phyloP scores from a whole-genome alignment of 1,140 invertebrate genomes.

The Drosophila tristis region DNA sequence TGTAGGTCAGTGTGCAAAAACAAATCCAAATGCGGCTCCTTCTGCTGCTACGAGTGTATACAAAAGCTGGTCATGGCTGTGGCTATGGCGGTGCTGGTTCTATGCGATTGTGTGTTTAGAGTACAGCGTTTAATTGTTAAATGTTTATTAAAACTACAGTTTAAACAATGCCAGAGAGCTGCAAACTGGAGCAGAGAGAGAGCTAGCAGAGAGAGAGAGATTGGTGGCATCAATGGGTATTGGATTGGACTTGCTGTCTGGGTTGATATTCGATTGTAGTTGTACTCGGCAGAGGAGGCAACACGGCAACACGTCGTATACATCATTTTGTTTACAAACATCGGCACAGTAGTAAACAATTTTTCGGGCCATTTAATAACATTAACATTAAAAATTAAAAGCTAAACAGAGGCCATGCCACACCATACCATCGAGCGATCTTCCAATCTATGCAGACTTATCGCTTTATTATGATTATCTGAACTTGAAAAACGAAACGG shows the following conservation, averaged over 20 bases:
- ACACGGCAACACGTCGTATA: constrained; percentile 68
- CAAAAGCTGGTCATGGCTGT: constrained; percentile 41
- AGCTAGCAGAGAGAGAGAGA: not conserved
- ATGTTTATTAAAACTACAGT: constrained; percentile 81
- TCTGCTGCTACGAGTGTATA: constrained; percentile 49
- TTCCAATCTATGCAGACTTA: constrained; percentile 54
- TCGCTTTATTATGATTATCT: constrained; percentile 80
- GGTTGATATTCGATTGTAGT: constrained; percentile 55
- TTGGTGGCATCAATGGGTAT: constrained; percentile 59
- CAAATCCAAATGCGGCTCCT: constrained; percentile 65
- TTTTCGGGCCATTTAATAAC: constrained; percentile 82
- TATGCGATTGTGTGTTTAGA: constrained; percentile 71
- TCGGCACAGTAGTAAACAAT: constrained; percentile 82
- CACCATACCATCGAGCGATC: constrained; percentile 6
- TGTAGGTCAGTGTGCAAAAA: constrained; percentile 83
- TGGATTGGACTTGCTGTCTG: constrained; percentile 25
- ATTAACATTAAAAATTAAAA: constrained; percentile 83
- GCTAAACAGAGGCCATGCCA: constrained; percentile 63
- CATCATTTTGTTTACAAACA: constrained; percentile 83
- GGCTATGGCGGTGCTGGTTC: constrained; percentile 6
- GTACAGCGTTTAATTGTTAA: constrained; percentile 79
- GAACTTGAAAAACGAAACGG: constrained; percentile 63
- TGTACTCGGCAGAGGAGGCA: constrained; percentile 15
- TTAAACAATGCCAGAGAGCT: constrained; percentile 68
- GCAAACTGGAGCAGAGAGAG: constrained; percentile 7